Percentiles rank a stretch among this genome's conserved stretches.
Conservation (phyloP, 1,140 invertebrate genomes). For the Whitmania pigra region DNA sequence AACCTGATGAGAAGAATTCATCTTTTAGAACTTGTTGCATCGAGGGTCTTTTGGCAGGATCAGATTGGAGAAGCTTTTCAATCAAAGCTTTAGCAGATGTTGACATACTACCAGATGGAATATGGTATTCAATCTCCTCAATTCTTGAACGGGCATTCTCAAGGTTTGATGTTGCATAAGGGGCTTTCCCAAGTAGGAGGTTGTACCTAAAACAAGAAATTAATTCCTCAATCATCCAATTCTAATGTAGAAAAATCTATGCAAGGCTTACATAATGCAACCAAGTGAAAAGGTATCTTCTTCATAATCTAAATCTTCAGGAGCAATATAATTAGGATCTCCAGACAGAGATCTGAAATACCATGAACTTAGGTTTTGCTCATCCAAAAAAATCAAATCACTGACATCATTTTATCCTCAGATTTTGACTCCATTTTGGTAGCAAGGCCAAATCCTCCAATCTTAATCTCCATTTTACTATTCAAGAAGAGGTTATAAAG, state of each 20-base stretch:
- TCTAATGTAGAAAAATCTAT: neutral
- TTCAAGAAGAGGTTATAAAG: constrained; percentile 91
- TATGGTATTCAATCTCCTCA: constrained; percentile 77
- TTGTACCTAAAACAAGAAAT: constrained; percentile 55
- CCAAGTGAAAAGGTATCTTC: constrained; percentile 95
- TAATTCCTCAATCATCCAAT: neutral
- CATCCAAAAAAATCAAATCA: neutral
- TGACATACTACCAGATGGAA: constrained; percentile 55
- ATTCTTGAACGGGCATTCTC: constrained; percentile 80
- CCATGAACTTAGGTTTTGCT: neutral
- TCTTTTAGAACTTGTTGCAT: constrained; percentile 63
- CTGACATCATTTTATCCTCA: constrained; percentile 61
- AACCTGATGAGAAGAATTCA: constrained; percentile 53
- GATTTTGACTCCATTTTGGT: constrained; percentile 76
- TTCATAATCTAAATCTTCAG: constrained; percentile 85
- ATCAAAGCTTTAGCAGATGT: constrained; percentile 67
- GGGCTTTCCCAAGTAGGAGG: constrained; percentile 79
- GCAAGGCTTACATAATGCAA: constrained; percentile 50
- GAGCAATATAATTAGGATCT: constrained; percentile 96
- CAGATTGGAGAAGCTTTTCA: constrained; percentile 63
- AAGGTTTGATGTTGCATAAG: constrained; percentile 77
- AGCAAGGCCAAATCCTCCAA: constrained; percentile 93
- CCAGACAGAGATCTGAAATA: constrained; percentile 70
- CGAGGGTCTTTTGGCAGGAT: constrained; percentile 65
- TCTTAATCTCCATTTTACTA: constrained; percentile 84